Conservation (phyloP, 1,140 invertebrate genomes). For the Lepidurus packardi region DNA sequence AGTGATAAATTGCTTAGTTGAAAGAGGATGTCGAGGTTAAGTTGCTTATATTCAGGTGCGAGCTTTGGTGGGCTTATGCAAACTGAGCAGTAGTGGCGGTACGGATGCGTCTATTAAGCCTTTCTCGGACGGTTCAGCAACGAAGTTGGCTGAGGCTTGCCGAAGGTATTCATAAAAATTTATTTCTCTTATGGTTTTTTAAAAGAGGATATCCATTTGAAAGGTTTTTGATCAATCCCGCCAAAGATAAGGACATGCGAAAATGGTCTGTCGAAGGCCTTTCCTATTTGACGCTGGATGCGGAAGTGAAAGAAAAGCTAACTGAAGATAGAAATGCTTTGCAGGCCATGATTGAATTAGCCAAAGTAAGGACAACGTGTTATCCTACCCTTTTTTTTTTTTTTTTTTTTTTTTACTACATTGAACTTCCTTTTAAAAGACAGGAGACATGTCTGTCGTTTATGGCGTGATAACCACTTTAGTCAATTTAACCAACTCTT, state of each 20-base stretch:
- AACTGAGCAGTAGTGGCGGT: conserved; percentile 92
- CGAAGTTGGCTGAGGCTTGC: conserved; percentile 91
- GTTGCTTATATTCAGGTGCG: conserved; percentile 51
- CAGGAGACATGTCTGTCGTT: conserved; percentile 70
- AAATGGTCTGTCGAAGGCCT: conserved; percentile 97
- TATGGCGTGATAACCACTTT: conserved; percentile 92
- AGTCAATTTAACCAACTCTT: conserved; percentile 95
- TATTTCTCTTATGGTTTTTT: conserved; percentile 16
- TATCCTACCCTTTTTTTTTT: conserved; percentile 8
- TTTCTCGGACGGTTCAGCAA: conserved; percentile 89
- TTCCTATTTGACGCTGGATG: conserved; percentile 94
- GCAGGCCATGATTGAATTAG: conserved; percentile 79
- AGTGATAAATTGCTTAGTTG: neutral
- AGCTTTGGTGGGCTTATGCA: conserved; percentile 91
- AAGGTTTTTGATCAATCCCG: conserved; percentile 77
- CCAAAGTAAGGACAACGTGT: conserved; percentile 46
- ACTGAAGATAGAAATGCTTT: conserved; percentile 78
- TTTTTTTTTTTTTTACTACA: conserved; percentile 28
- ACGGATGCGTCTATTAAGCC: conserved; percentile 87
- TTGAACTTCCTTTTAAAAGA: conserved; percentile 41
- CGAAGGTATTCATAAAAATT: conserved; percentile 49
- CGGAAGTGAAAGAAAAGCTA: conserved; percentile 96
- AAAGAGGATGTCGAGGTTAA: neutral
- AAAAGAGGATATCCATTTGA: conserved; percentile 27
- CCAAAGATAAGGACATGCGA: conserved; percentile 80